These are phyloP conservation scores for Pelmatolapia mariae DNA, from an alignment of 2,113 vertebrate genomes.

Conservation along the genomic window DNA sequence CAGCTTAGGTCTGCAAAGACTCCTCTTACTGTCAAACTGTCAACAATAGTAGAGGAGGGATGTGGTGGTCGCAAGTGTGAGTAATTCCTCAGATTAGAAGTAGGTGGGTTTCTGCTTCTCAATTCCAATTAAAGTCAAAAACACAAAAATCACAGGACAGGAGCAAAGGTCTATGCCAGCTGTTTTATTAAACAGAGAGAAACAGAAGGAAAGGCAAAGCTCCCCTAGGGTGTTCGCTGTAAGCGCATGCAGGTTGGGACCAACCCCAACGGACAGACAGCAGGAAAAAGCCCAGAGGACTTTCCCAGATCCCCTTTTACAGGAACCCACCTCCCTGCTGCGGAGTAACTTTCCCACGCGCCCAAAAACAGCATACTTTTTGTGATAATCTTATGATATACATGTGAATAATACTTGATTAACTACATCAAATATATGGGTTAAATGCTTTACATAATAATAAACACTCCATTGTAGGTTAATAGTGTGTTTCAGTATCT, in stretches of 20 bases:
- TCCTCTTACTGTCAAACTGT: background rate
- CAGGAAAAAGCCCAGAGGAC: background rate
- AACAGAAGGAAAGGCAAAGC: background rate
- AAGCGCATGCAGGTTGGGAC: background rate
- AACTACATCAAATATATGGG: background rate
- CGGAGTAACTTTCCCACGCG: rapidly evolving
- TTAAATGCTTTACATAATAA: background rate
- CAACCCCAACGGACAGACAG: background rate
- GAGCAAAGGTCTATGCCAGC: background rate
- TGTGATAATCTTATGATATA: background rate
- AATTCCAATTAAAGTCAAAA: background rate
- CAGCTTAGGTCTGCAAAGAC: background rate
- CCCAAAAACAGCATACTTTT: background rate
- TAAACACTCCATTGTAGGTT: background rate
- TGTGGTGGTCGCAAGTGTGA: background rate
- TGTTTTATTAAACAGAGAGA: background rate
- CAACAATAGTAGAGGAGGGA: background rate
- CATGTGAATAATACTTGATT: background rate
- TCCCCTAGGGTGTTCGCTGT: background rate
- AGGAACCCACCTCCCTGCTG: background rate
- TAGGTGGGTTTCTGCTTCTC: background rate
- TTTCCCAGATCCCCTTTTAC: background rate
- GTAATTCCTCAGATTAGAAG: background rate
- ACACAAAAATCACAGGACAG: background rate
- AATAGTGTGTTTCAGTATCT: background rate